Evolutionary conservation across 2,113 vertebrate genomes (phyloP), one percentile per base, ranked within the genome.

Genomic region (Enhydra lutris): DNA sequence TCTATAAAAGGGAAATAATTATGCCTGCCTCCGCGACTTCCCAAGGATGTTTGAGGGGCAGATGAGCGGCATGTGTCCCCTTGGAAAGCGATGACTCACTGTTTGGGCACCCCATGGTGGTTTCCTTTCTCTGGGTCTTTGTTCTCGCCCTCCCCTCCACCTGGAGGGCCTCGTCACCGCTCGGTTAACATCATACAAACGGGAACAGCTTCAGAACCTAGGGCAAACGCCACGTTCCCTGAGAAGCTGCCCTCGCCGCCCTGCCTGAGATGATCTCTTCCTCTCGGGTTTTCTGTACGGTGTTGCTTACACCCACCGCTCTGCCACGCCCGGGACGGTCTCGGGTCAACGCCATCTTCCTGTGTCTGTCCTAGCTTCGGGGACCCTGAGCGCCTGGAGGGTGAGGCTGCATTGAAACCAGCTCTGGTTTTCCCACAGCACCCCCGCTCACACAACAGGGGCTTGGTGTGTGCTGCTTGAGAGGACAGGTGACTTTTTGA

Each of bases 221-320:
- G 12, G 61, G n/a, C 42, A 45, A 34, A 29, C 0, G 4, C 57
- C 45, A 8, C 0, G 21, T 34, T 34, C 63, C 76, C 47, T 15
- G 36, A 36, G 63, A 74, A 59, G 78, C 36, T 6, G 9, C 24
- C 20, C 26, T 76, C 0, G 0, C 18, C 11, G 2, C 5, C 23
- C 29, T 4, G 8, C 82, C 55, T 39, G 23, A 21, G 23, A 29
- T 1, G 39, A 4, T 12, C 31, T 6, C 67, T 45, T 36, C 26
- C 31, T 71, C 50, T 76, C 55, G 0, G 2, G 20, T 21, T 15
- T 34, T 67, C 26, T 47, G 1, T 4, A 0, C 45, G n/a, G 2
- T 1, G 29, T 1, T 67, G 45, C 73, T 45, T 24, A 20, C 24
- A 4, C 14, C 5, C 3, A 3, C 14, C 1, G 4, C 52, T 65